Evolutionary conservation across 2,797 vertebrate genomes (phyloP).

Genomic region (Nannoperca australis): DNA sequence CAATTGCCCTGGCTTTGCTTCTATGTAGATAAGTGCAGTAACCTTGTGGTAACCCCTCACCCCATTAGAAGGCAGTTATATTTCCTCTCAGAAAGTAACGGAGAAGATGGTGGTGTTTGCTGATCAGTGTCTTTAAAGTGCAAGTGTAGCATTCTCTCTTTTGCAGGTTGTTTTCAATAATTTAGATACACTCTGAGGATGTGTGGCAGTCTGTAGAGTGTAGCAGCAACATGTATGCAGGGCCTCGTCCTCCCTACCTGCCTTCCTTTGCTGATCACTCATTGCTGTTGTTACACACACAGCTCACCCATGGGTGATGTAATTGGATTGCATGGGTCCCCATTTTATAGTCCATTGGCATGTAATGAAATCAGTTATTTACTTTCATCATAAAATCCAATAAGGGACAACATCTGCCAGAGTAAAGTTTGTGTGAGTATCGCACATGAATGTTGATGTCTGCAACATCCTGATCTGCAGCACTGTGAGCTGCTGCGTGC

Average conservation of each 20-base stretch:
- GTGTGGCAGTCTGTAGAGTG: slow-evolving; percentile 38
- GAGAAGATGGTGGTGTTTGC: slow-evolving; percentile 58
- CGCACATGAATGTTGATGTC: slow-evolving; percentile 72
- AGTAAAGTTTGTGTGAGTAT: slow-evolving; percentile 68
- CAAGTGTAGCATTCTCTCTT: slow-evolving; percentile 69
- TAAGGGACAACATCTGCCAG: slow-evolving; percentile 77
- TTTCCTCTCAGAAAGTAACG: slow-evolving; percentile 54
- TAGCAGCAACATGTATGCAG: slow-evolving; percentile 56
- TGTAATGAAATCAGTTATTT: slow-evolving; percentile 84
- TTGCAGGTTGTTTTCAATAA: slow-evolving; percentile 82
- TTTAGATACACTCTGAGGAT: slow-evolving; percentile 59
- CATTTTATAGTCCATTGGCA: slow-evolving; percentile 80
- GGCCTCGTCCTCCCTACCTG: slow-evolving; percentile 57
- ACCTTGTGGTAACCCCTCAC: slow-evolving; percentile 47
- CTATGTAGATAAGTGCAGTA: slow-evolving; percentile 25
- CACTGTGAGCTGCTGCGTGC: neutral
- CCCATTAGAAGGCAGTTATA: slow-evolving; percentile 31
- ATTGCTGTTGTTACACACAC: slow-evolving; percentile 61
- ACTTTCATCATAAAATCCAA: slow-evolving; percentile 81
- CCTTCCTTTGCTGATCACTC: slow-evolving; percentile 62
- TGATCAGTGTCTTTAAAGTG: slow-evolving; percentile 77
- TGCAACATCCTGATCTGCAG: slow-evolving; percentile 32
- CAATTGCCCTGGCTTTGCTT: slow-evolving; percentile 11
- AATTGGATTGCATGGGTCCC: slow-evolving; percentile 80
- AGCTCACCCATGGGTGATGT: slow-evolving; percentile 75